phyloP scores from a whole-genome alignment of 2,888 invertebrate genomes.

The Brachyptera risi region DNA sequence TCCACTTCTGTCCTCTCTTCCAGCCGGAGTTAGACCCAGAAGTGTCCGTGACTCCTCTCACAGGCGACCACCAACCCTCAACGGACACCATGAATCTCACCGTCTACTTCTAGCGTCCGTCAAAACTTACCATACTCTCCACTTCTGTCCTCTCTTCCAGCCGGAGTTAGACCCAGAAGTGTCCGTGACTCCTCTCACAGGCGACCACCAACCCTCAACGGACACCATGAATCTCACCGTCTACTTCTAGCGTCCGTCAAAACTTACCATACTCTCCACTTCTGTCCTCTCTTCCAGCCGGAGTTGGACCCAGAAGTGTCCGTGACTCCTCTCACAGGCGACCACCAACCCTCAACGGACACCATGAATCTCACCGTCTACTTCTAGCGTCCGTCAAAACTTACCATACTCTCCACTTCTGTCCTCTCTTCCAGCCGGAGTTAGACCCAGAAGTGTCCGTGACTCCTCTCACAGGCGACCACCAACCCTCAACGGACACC shows the following conservation, averaged over 20 bases:
- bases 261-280: too few species aligned
- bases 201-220: slow-evolving; percentile 30
- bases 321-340: slow-evolving; percentile 42
- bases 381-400: too few species aligned
- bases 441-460: slow-evolving; percentile 46
- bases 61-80: slow-evolving; percentile 33
- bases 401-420: too few species aligned
- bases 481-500: slow-evolving; percentile 47
- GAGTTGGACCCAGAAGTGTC: slow-evolving; percentile 46
- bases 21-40: slow-evolving; percentile 45
- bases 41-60: slow-evolving; percentile 44
- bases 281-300: slow-evolving; percentile 40
- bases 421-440: slow-evolving; percentile 41
- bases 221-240: slow-evolving; percentile 67
- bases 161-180: slow-evolving; percentile 45
- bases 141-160: too few species aligned
- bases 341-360: slow-evolving; percentile 42
- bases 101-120: slow-evolving; percentile 72
- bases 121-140: too few species aligned
- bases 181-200: slow-evolving; percentile 43
- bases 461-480: slow-evolving; percentile 40
- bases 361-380: slow-evolving; percentile 69
- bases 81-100: slow-evolving; percentile 62
- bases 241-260: too few species aligned
- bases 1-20: too few species aligned